Conservation (phyloP, 2,113 vertebrate species). For the Stegostoma tigrinum region DNA sequence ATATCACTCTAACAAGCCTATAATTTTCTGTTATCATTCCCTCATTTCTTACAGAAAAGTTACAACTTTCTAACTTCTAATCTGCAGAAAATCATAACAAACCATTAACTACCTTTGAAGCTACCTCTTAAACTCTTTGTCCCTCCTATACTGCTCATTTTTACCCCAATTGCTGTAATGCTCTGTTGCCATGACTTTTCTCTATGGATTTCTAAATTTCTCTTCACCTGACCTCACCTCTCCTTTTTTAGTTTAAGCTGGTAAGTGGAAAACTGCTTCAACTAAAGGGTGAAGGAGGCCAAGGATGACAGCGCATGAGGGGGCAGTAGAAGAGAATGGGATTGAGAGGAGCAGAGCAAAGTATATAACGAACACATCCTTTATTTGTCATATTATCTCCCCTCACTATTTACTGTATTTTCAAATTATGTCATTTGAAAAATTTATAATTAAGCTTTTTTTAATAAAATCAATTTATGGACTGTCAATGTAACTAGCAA, state of each 20-base stretch:
- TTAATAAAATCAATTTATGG: too few species aligned
- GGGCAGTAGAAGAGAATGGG: neutral
- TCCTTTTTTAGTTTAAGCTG: neutral
- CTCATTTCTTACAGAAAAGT: neutral
- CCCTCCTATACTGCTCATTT: neutral
- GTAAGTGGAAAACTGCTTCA: neutral
- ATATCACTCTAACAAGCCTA: neutral
- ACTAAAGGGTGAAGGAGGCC: neutral
- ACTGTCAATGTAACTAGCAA: too few species aligned
- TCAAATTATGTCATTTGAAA: too few species aligned
- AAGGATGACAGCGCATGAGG: neutral
- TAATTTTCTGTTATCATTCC: neutral
- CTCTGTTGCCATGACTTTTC: neutral
- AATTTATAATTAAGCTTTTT: too few species aligned
- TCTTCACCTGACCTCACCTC: neutral
- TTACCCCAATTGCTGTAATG: neutral
- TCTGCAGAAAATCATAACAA: neutral
- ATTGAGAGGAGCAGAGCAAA: neutral
- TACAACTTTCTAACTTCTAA: neutral
- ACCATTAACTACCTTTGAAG: neutral
- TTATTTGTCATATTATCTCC: neutral
- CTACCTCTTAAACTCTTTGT: neutral
- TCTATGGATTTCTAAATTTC: neutral
- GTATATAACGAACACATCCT: neutral
- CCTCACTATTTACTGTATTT: neutral